phyloP scores from a whole-genome alignment of 1,140 invertebrate genomes.

The Trinorchestia longiramus region DNA sequence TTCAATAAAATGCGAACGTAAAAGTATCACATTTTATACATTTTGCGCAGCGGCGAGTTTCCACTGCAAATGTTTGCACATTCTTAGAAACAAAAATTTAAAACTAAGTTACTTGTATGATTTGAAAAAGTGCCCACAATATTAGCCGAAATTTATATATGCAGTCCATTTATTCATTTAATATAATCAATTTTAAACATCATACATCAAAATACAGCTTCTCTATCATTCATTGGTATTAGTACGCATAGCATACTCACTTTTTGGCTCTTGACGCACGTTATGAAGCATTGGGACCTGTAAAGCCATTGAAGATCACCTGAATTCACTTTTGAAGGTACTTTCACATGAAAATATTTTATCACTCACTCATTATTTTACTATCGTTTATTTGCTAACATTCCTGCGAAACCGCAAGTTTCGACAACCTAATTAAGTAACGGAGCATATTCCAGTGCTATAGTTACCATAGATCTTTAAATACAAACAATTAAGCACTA shows the following conservation, averaged over 20 bases:
- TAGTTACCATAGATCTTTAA: neutral
- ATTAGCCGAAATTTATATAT: neutral
- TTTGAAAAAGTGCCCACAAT: neutral
- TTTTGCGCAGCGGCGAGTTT: too few relatives aligned
- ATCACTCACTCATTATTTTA: neutral
- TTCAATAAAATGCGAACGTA: too few relatives aligned
- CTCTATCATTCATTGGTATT: too few relatives aligned
- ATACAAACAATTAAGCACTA: neutral
- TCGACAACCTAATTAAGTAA: neutral
- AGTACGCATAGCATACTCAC: neutral
- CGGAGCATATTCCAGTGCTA: neutral
- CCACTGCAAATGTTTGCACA: too few relatives aligned
- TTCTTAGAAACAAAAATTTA: neutral
- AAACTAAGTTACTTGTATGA: neutral
- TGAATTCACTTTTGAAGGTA: neutral
- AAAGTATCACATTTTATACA: too few relatives aligned
- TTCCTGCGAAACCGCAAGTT: neutral
- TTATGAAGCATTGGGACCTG: neutral
- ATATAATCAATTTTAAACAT: neutral
- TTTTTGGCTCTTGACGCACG: conserved; percentile 25
- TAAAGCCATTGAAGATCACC: neutral
- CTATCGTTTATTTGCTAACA: neutral
- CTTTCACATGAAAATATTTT: neutral
- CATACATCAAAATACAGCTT: neutral
- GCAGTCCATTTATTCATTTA: neutral